A percentile compares a stretch with the other conserved stretches of the same genome.
These are phyloP conservation scores for Tyrannus savana DNA, from an alignment of 2,113 vertebrate genomes.

Conservation along the genomic window DNA sequence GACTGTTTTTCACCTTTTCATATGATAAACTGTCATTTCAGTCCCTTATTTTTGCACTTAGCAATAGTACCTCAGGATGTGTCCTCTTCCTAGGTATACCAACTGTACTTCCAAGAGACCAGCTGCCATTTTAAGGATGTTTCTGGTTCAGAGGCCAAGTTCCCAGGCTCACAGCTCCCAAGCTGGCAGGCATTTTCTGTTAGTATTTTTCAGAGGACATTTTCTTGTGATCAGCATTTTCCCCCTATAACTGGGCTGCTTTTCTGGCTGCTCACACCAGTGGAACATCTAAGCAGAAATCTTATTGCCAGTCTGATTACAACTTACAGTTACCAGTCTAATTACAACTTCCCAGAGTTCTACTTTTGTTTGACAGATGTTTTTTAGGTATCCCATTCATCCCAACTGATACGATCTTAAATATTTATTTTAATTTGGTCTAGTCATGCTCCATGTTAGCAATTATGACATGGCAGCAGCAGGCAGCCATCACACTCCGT, in stretches of 20 bases:
- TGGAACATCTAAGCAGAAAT: background rate
- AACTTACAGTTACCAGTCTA: background rate
- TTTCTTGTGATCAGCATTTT: background rate
- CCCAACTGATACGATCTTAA: background rate
- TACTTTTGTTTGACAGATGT: background rate
- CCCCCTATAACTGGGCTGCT: background rate
- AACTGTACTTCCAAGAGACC: background rate
- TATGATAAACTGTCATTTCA: background rate
- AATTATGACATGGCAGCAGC: background rate
- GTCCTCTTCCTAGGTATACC: background rate
- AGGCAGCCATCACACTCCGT: background rate
- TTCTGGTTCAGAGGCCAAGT: background rate
- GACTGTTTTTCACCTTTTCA: background rate
- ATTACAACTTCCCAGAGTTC: slow-evolving; percentile 9
- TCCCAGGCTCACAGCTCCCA: background rate
- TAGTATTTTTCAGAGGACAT: background rate
- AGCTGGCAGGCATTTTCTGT: background rate
- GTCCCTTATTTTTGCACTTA: background rate
- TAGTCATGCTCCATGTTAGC: background rate
- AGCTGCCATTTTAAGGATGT: background rate
- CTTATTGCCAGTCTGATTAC: background rate
- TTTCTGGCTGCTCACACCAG: background rate
- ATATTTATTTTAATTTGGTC: slow-evolving; percentile 32
- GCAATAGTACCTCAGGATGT: background rate
- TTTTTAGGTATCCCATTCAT: background rate